phyloP scores from a whole-genome alignment of 2,113 vertebrate genomes.

The Butorides virescens region DNA sequence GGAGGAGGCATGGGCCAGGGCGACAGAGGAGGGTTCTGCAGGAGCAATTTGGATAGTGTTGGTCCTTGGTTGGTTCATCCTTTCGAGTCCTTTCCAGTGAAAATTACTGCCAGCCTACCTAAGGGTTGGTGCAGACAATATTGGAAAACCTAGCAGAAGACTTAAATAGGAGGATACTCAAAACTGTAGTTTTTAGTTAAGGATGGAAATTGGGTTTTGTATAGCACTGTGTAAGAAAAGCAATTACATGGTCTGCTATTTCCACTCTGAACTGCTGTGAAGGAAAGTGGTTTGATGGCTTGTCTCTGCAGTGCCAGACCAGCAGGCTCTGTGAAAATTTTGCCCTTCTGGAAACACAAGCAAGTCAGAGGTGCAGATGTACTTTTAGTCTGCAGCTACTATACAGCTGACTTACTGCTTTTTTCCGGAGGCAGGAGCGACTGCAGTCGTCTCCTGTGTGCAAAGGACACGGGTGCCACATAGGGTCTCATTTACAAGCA shows the following conservation, averaged over 20 bases:
- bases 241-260: background rate
- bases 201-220: background rate
- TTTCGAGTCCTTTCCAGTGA: background rate
- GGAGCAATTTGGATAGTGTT: background rate
- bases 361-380: background rate
- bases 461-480: background rate
- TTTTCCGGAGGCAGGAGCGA: background rate
- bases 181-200: background rate
- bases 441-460: background rate
- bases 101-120: background rate
- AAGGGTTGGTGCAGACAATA: background rate
- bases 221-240: background rate
- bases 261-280: background rate
- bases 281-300: background rate
- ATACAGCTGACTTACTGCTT: background rate
- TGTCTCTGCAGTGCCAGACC: background rate
- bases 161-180: background rate
- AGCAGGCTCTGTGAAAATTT: background rate
- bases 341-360: background rate
- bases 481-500: background rate
- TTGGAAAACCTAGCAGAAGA: background rate
- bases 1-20: fast-evolving
- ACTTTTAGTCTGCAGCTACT: background rate
- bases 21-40: background rate
- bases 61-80: background rate